Base-by-base conservation (phyloP, 2,113 vertebrate genomes). In the Pelecanoides urinatrix region DNA sequence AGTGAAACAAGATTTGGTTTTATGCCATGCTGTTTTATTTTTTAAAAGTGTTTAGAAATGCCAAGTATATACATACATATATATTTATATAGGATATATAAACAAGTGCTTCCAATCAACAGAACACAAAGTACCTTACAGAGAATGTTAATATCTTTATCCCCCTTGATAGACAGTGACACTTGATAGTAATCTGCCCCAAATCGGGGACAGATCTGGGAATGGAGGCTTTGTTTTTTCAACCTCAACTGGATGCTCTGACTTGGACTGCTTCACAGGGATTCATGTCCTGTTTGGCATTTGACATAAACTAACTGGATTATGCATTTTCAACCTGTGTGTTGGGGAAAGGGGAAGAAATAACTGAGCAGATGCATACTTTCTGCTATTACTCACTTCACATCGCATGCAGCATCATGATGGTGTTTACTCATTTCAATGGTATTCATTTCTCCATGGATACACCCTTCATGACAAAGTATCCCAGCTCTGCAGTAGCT, bases 221-320 rank as follows among this genome's bases (percentile, higher is more conserved):
- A 93, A 87, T 26, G 9, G 19, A 61, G 36, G 44, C 84, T 93
- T 82, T 85, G 44, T 38, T 85, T 91, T 96, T 82, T 72, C 34
- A 78, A 34, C 58, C 40, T 77, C 45, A 75, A 0, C 63, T 55
- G 47, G 71, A 38, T 71, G 52, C 70, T 75, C 47, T 76, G 27
- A 52, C 40, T 95, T 92, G 87, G 80, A 68, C 56, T 40, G 38
- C n/a, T 88, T 96, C 82, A 88, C 75, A 47, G 78, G 18, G 45
- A 50, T 79, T 62, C 42, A 5, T 5, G n/a, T 88, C 50, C 61
- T 82, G 4, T 76, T 84, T 67, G 67, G 25, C 38, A 2, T 76
- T 84, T 67, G 63, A 30, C 42, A 58, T 88, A 79, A 87, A 56
- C 4, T 0, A 34, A 20, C n/a, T 42, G 65, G 59, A 70, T 88